A percentile compares a stretch with the other conserved stretches of the same genome.
phyloP scores from a whole-genome alignment of 2,888 invertebrate genomes.

The Drosophila atripex region DNA sequence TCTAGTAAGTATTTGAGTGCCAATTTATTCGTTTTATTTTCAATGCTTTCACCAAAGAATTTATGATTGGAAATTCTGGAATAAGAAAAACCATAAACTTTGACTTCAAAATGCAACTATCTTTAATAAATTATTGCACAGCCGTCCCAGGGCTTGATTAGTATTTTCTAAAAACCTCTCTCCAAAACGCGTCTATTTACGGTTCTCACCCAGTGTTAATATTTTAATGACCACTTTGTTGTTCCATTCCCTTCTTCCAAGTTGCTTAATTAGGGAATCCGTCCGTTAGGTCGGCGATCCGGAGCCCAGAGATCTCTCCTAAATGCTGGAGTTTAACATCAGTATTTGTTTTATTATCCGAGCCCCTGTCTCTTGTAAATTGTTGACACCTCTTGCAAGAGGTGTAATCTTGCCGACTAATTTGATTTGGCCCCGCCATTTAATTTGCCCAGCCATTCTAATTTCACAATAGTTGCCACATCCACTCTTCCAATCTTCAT shows the following conservation, averaged over 20 bases:
- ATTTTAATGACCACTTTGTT: slow-evolving; percentile 23
- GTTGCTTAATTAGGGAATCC: slow-evolving; percentile 25
- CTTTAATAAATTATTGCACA: slow-evolving; percentile 6
- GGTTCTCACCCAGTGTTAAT: slow-evolving; percentile 21
- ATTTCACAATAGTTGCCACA: slow-evolving; percentile 38
- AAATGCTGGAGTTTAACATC: slow-evolving; percentile 17
- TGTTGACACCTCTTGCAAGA: slow-evolving; percentile 11
- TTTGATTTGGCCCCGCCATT: slow-evolving; percentile 23
- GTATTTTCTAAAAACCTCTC: slow-evolving; percentile 1
- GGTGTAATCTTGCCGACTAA: slow-evolving; percentile 27
- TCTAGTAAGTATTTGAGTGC: slow-evolving; percentile 53
- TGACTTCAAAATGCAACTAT: slow-evolving; percentile 8
- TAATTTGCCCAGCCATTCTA: slow-evolving; percentile 40
- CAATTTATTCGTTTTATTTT: slow-evolving; percentile 3
- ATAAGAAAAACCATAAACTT: slow-evolving; percentile 9
- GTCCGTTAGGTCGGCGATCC: slow-evolving; percentile 25
- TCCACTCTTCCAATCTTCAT: slow-evolving; percentile 19
- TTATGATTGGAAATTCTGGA: slow-evolving; percentile 5
- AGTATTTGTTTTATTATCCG: slow-evolving; percentile 21
- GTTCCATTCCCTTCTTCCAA: not conserved
- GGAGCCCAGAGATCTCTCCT: not conserved
- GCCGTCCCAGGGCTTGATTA: not conserved
- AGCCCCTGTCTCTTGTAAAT: not conserved
- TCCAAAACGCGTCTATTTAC: slow-evolving; percentile 5
- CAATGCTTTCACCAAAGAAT: slow-evolving; percentile 26